These are phyloP conservation scores for Temnothorax unifasciatus DNA, from an alignment of 2,888 invertebrate species.

Conservation along the genomic window DNA sequence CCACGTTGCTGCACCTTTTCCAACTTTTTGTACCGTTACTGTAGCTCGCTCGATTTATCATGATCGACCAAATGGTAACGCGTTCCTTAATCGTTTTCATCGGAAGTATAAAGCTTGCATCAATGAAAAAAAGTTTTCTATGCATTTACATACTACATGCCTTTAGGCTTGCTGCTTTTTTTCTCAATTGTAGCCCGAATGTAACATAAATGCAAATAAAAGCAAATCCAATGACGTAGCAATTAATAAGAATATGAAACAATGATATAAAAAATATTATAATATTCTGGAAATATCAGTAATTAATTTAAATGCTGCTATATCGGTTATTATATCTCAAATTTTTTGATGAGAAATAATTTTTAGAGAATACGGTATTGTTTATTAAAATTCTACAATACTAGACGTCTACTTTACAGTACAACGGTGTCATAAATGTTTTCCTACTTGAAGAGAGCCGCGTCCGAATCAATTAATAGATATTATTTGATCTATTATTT, in stretches of 20 bases:
- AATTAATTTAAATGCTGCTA: not conserved
- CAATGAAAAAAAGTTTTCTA: not conserved
- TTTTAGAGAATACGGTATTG: not conserved
- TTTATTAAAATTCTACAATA: not conserved
- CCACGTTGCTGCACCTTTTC: constrained; percentile 47
- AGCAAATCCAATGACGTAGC: not conserved
- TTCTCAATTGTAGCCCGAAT: not conserved
- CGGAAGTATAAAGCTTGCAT: not conserved
- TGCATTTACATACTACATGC: not conserved
- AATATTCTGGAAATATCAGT: not conserved
- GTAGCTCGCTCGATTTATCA: constrained; percentile 57
- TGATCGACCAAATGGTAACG: constrained; percentile 50
- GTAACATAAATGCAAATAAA: not conserved
- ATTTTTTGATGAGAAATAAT: not conserved
- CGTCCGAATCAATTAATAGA: too few relatives aligned
- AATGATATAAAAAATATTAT: not conserved
- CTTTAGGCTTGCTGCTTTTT: not conserved
- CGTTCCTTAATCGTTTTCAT: constrained; percentile 19
- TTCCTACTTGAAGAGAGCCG: too few relatives aligned
- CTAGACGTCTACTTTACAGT: not conserved
- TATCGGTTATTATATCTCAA: not conserved
- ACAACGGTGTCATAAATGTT: not conserved
- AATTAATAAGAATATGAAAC: not conserved
- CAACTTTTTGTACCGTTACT: constrained; percentile 51
- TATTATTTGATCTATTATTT: too few relatives aligned